Percentiles rank a stretch among this genome's conserved stretches.
Evolutionary conservation across 2,113 vertebrate genomes (phyloP).

Genomic region (Microtus pennsylvanicus): DNA sequence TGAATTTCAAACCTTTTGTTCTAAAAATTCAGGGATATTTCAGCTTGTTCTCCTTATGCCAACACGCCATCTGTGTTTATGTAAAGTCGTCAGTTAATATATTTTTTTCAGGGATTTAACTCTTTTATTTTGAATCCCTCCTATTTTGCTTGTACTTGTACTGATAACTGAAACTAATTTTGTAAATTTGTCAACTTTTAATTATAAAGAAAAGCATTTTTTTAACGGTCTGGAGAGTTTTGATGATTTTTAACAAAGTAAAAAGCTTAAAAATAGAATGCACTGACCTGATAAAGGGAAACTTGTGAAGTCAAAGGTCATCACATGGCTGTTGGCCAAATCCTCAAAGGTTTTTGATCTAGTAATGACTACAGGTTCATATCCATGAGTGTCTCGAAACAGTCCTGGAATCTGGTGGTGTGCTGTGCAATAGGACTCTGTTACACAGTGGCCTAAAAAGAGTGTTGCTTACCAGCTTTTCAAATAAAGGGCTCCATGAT

Average conservation of each 20-base stretch:
- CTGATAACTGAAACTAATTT: slow-evolving; percentile 88
- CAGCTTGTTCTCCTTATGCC: slow-evolving; percentile 91
- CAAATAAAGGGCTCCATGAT: slow-evolving; percentile 76
- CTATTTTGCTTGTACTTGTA: slow-evolving; percentile 88
- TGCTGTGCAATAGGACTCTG: slow-evolving; percentile 85
- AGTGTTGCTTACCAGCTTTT: slow-evolving; percentile 76
- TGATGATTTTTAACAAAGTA: slow-evolving; percentile 69
- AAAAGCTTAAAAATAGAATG: slow-evolving; percentile 90
- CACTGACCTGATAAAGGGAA: slow-evolving; percentile 97
- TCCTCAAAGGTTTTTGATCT: slow-evolving; percentile 79
- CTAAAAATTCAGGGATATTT: slow-evolving; percentile 99
- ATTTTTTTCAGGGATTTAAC: slow-evolving; percentile 87
- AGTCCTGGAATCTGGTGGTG: slow-evolving; percentile 68
- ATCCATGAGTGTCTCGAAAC: slow-evolving; percentile 78
- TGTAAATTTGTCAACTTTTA: slow-evolving; percentile 86
- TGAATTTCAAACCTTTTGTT: slow-evolving; percentile 92
- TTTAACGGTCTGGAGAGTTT: slow-evolving; percentile 84
- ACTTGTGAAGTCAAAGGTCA: slow-evolving; percentile 86
- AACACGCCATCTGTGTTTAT: slow-evolving; percentile 90
- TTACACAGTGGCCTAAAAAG: slow-evolving; percentile 74
- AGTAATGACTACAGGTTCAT: slow-evolving; percentile 75
- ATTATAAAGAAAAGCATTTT: slow-evolving; percentile 85
- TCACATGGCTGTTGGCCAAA: slow-evolving; percentile 84
- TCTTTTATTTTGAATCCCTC: slow-evolving; percentile 89
- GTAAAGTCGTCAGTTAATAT: slow-evolving; percentile 86